Conservation (phyloP, 2,888 invertebrate species). For the Rhagophthalmus giganteus region DNA sequence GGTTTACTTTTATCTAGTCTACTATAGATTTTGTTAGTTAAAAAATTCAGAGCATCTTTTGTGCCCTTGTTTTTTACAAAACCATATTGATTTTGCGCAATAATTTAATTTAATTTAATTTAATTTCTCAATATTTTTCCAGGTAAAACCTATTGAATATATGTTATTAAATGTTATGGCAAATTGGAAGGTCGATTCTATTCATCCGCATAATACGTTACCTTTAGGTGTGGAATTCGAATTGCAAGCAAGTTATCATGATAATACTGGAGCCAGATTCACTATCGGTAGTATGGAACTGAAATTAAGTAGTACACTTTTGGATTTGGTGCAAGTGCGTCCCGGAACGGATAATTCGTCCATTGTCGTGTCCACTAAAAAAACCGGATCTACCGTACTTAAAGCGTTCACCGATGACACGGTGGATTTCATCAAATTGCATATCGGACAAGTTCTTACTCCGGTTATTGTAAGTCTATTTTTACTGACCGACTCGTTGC, state of each 20-base stretch:
- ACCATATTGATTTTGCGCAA: too few relatives aligned
- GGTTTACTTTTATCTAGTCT: too few relatives aligned
- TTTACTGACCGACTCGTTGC: too few relatives aligned
- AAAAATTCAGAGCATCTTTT: too few relatives aligned
- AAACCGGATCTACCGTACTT: conserved; percentile 57
- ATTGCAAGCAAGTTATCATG: conserved; percentile 59
- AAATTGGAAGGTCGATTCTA: conserved; percentile 46
- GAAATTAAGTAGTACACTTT: conserved; percentile 58
- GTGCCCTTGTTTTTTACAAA: too few relatives aligned
- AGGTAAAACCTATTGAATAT: conserved; percentile 56
- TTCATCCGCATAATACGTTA: conserved; percentile 41
- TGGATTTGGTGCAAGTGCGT: conserved; percentile 51
- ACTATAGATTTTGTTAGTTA: too few relatives aligned
- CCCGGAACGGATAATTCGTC: conserved; percentile 57
- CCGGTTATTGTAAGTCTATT: conserved; percentile 48
- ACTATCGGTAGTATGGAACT: conserved; percentile 57
- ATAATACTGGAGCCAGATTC: conserved; percentile 60
- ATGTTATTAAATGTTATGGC: conserved; percentile 52
- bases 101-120: too few relatives aligned
- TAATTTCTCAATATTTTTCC: background rate
- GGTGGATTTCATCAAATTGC: conserved; percentile 53
- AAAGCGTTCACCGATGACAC: conserved; percentile 57
- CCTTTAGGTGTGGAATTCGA: conserved; percentile 60
- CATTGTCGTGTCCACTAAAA: conserved; percentile 54
- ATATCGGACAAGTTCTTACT: conserved; percentile 51